Evolutionary conservation across 2,888 invertebrate genomes (phyloP).

Genomic region (Melinopterus prodromus): DNA sequence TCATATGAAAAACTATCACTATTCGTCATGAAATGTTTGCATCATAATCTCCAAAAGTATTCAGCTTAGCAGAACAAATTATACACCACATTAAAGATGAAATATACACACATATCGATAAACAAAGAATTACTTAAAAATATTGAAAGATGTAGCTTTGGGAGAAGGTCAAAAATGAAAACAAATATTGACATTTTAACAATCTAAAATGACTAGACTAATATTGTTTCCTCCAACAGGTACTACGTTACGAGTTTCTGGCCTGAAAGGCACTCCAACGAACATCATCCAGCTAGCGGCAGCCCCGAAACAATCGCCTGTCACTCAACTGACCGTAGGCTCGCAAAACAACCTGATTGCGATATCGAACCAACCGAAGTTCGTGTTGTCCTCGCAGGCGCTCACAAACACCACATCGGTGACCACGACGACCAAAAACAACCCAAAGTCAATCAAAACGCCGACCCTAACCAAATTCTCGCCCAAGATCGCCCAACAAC

Average conservation of each 20-base stretch:
- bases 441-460: conserved; percentile 46
- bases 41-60: too few species aligned
- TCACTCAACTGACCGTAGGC: conserved; percentile 62
- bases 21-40: too few species aligned
- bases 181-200: too few species aligned
- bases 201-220: too few species aligned
- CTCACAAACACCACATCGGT: conserved; percentile 48
- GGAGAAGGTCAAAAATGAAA: too few species aligned
- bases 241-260: conserved; percentile 61
- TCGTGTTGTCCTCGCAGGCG: conserved; percentile 54
- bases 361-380: conserved; percentile 56
- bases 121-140: too few species aligned
- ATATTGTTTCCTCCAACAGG: conserved; percentile 45
- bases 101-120: too few species aligned
- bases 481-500: conserved; percentile 58
- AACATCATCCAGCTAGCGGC: conserved; percentile 64
- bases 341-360: conserved; percentile 62
- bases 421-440: conserved; percentile 46
- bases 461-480: conserved; percentile 53
- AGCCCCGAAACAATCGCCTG: conserved; percentile 54
- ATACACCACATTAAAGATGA: too few species aligned
- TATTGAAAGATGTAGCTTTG: too few species aligned
- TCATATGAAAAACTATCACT: too few species aligned
- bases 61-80: too few species aligned
- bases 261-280: conserved; percentile 60